These are phyloP conservation scores for Drosophila mettleri DNA, from an alignment of 2,888 invertebrate species.

Conservation along the genomic window DNA sequence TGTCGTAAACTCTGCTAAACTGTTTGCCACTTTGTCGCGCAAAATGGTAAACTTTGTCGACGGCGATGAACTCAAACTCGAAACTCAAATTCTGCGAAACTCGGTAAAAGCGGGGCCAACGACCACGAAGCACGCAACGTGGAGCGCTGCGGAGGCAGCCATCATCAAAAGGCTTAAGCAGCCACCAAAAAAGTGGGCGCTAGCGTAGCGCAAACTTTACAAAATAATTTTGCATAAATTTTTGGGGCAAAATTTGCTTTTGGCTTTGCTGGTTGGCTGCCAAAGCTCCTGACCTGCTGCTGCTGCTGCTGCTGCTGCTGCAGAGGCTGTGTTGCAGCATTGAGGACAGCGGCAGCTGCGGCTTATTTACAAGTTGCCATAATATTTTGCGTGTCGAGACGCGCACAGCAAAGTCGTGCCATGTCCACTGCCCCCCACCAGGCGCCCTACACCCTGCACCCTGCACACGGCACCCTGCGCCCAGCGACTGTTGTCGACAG, in stretches of 20 bases:
- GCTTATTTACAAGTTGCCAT: constrained; percentile 81
- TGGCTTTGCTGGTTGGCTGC: constrained; percentile 64
- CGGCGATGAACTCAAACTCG: constrained; percentile 72
- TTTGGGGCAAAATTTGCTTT: constrained; percentile 74
- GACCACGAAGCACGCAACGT: constrained; percentile 19
- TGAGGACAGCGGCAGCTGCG: constrained; percentile 65
- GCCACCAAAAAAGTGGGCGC: constrained; percentile 67
- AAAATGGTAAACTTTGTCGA: constrained; percentile 78
- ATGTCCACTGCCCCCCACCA: constrained; percentile 29
- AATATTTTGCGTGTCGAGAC: constrained; percentile 76
- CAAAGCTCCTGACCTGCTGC: constrained; percentile 22
- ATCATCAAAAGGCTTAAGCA: constrained; percentile 80
- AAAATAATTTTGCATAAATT: constrained; percentile 83
- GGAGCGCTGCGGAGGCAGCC: constrained; percentile 24
- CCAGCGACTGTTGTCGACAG: constrained; percentile 72
- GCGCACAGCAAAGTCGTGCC: constrained; percentile 36
- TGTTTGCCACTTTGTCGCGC: constrained; percentile 81
- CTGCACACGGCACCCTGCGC: too few species aligned
- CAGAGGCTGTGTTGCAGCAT: constrained; percentile 27
- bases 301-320: constrained; percentile 42
- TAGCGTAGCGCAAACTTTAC: constrained; percentile 70
- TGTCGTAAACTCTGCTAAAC: constrained; percentile 81
- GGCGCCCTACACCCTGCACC: too few species aligned
- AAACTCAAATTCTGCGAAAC: constrained; percentile 54
- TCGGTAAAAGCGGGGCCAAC: constrained; percentile 23